phyloP scores from a whole-genome alignment of 2,113 vertebrate species.

The Triplophysa tibetana region DNA sequence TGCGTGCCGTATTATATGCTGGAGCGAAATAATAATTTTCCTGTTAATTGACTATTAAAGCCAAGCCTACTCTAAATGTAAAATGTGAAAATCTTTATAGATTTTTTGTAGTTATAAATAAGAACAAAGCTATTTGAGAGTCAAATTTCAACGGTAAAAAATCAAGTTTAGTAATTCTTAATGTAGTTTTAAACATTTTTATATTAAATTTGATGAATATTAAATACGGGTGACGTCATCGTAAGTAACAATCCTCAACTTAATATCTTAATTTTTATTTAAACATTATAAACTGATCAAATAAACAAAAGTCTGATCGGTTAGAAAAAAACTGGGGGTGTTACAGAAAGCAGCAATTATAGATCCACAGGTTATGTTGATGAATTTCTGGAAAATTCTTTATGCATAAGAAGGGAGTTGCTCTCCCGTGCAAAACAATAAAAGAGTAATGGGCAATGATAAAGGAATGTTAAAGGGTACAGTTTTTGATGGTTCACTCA shows the following conservation, averaged over 20 bases:
- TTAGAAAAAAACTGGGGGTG: slow-evolving; percentile 19
- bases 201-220: no score
- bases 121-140: neutral
- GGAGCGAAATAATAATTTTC: no score
- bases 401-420: neutral
- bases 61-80: no score
- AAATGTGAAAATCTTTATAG: neutral
- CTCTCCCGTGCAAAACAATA: neutral
- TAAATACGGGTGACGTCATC: no score
- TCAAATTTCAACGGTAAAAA: no score
- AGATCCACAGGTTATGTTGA: slow-evolving; percentile 31
- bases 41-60: neutral
- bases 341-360: slow-evolving; percentile 46
- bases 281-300: neutral
- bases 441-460: neutral
- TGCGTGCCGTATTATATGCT: no score
- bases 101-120: neutral
- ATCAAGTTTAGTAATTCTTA: no score
- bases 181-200: no score
- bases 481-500: neutral
- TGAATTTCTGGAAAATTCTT: neutral
- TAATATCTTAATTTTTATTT: neutral
- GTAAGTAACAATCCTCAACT: no score
- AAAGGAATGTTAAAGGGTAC: neutral
- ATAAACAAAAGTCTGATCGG: slow-evolving; percentile 19